These are phyloP conservation scores for Gymnoscelis rufifasciata DNA, from an alignment of 2,888 invertebrate genomes.

Conservation along the genomic window DNA sequence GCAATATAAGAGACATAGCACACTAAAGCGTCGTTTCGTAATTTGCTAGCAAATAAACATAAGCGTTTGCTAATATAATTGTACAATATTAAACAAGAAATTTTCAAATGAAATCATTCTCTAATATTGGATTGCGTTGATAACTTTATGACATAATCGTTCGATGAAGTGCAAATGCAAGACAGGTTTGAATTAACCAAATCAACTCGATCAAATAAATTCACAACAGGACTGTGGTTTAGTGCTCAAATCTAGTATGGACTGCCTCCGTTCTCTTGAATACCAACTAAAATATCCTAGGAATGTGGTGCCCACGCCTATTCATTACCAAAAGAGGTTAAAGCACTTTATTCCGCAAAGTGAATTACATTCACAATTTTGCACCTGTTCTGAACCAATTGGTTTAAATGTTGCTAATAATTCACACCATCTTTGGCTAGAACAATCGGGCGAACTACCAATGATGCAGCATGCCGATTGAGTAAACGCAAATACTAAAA, in stretches of 20 bases:
- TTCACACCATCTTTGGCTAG: constrained; percentile 13
- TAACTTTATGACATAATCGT: constrained; percentile 3
- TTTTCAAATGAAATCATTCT: background rate
- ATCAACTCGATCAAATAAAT: constrained; percentile 3
- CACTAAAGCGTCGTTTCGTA: too few relatives aligned
- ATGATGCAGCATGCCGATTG: constrained; percentile 7
- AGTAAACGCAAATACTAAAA: constrained; percentile 8
- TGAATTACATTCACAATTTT: constrained; percentile 24
- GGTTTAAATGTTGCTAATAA: constrained; percentile 12
- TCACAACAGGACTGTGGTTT: constrained; percentile 6
- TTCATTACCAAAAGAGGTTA: constrained; percentile 28
- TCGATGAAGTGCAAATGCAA: background rate
- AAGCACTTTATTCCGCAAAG: constrained; percentile 13
- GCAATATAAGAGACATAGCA: too few relatives aligned
- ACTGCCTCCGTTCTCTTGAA: constrained; percentile 29
- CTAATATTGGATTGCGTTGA: constrained; percentile 1
- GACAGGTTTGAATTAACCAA: background rate
- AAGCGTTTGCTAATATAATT: too few relatives aligned
- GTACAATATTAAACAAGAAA: background rate
- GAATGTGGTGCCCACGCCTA: constrained; percentile 30
- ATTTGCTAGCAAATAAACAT: too few relatives aligned
- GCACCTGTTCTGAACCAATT: constrained; percentile 23
- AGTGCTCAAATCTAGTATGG: constrained; percentile 16
- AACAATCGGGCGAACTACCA: constrained; percentile 12
- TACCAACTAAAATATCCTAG: constrained; percentile 27